phyloP scores from a whole-genome alignment of 1,140 invertebrate species.

The Drosophila albomicans region DNA sequence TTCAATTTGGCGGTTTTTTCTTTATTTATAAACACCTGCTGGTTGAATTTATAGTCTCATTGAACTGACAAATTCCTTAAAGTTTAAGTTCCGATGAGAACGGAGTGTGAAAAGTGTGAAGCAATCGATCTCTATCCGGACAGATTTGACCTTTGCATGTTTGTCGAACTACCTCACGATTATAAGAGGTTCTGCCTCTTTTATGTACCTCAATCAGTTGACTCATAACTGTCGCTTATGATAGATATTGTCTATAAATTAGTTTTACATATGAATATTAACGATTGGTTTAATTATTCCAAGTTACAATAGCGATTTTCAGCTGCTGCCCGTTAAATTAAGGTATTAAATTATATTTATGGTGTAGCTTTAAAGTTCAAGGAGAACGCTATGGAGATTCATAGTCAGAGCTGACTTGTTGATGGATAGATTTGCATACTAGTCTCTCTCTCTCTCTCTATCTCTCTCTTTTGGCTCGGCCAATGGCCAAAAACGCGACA shows the following conservation, averaged over 20 bases:
- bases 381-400: slow-evolving; percentile 48
- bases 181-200: neutral
- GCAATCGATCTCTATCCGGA: slow-evolving; percentile 27
- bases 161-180: slow-evolving; percentile 19
- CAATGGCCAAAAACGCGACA: slow-evolving; percentile 14
- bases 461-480: neutral
- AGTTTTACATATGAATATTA: slow-evolving; percentile 27
- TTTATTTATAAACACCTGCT: slow-evolving; percentile 26
- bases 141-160: slow-evolving; percentile 35
- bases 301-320: slow-evolving; percentile 32
- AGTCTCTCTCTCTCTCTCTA: slow-evolving; percentile 4
- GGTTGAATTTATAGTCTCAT: slow-evolving; percentile 25
- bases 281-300: slow-evolving; percentile 21
- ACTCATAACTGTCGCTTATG: slow-evolving; percentile 8
- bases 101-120: neutral
- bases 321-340: slow-evolving; percentile 22
- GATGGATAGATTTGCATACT: slow-evolving; percentile 47
- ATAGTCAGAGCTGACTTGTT: slow-evolving; percentile 11
- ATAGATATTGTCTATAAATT: neutral
- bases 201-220: slow-evolving; percentile 1
- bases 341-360: slow-evolving; percentile 42
- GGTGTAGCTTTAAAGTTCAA: slow-evolving; percentile 69
- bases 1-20: neutral
- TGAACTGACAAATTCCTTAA: slow-evolving; percentile 17
- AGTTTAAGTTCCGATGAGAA: slow-evolving; percentile 38